Evolutionary conservation across 2,797 vertebrate species (phyloP).

Genomic region (Poecilia gillii): DNA sequence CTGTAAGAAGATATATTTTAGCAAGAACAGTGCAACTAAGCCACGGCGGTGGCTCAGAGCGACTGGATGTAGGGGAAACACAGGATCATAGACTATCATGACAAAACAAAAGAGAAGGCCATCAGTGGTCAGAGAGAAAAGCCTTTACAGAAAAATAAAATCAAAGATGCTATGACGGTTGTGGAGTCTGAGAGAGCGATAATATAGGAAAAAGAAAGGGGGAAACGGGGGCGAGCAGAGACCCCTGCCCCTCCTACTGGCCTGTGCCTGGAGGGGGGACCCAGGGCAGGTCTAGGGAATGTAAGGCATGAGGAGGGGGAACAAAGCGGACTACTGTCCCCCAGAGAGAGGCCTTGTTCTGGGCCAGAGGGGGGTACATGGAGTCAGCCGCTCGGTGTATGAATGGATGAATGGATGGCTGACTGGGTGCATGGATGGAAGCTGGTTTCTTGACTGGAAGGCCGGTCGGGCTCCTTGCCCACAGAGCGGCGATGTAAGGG

Average conservation of each 20-base stretch:
- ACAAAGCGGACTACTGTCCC: conserved; percentile 84
- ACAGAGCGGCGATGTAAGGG: conserved; percentile 61
- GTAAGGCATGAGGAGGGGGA: conserved; percentile 74
- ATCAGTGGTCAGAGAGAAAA: conserved; percentile 34
- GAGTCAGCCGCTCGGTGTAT: conserved; percentile 61
- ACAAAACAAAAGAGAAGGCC: background rate
- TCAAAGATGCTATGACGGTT: conserved; percentile 8
- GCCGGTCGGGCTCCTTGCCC: conserved; percentile 51
- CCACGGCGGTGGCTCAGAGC: background rate
- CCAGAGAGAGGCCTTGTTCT: conserved; percentile 81
- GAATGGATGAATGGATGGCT: conserved; percentile 61
- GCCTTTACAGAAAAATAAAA: conserved; percentile 12
- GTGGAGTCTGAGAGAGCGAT: conserved; percentile 48
- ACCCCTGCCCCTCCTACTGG: conserved; percentile 66
- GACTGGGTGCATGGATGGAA: conserved; percentile 57
- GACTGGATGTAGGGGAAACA: background rate
- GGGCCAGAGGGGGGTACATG: conserved; percentile 63
- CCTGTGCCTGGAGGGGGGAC: conserved; percentile 73
- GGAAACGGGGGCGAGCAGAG: conserved; percentile 57
- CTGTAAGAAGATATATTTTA: no score
- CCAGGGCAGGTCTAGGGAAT: conserved; percentile 79
- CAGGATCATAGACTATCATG: background rate
- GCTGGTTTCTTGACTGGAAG: conserved; percentile 48
- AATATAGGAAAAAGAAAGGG: conserved; percentile 61
- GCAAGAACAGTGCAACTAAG: background rate